A percentile compares a stretch with the other conserved stretches of the same genome.
These are phyloP conservation scores for Phorcus lineatus DNA, from an alignment of 2,888 invertebrate species.

Conservation along the genomic window DNA sequence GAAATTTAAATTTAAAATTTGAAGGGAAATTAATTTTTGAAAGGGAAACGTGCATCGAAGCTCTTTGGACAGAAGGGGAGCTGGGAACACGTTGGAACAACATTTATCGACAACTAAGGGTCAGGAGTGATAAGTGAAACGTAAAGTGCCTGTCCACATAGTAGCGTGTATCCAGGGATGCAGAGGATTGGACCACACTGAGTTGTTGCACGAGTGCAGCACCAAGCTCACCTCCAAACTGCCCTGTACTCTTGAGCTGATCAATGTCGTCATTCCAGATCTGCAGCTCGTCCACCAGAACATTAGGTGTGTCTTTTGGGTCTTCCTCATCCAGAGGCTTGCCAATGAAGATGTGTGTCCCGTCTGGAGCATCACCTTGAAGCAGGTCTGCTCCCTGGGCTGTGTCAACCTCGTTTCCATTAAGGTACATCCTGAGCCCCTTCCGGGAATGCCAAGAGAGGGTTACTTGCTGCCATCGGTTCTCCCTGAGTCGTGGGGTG, in stretches of 20 bases:
- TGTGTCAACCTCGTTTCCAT: slow-evolving; percentile 53
- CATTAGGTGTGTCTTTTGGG: slow-evolving; percentile 51
- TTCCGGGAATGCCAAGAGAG: slow-evolving; percentile 70
- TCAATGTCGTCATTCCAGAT: slow-evolving; percentile 70
- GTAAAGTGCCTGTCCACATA: too few species aligned
- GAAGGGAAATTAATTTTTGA: too few species aligned
- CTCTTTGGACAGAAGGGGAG: too few species aligned
- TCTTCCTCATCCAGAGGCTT: slow-evolving; percentile 43
- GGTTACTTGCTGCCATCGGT: slow-evolving; percentile 69
- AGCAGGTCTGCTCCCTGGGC: slow-evolving; percentile 31
- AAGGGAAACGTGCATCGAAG: too few species aligned
- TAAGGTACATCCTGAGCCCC: slow-evolving; percentile 67
- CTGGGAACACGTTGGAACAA: too few species aligned
- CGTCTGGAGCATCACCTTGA: slow-evolving; percentile 46
- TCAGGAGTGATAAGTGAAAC: too few species aligned
- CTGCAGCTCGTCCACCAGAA: slow-evolving; percentile 70
- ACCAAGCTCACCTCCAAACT: slow-evolving; percentile 52
- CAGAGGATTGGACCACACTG: too few species aligned
- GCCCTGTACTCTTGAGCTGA: slow-evolving; percentile 51
- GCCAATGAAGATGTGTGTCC: slow-evolving; percentile 58
- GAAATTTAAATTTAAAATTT: too few species aligned
- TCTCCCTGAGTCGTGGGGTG: slow-evolving; percentile 47
- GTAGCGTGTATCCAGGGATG: too few species aligned
- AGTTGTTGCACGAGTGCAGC: background rate
- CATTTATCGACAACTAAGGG: too few species aligned